Base-by-base conservation (phyloP, 1,140 invertebrate species). In the Hyles euphorbiae region DNA sequence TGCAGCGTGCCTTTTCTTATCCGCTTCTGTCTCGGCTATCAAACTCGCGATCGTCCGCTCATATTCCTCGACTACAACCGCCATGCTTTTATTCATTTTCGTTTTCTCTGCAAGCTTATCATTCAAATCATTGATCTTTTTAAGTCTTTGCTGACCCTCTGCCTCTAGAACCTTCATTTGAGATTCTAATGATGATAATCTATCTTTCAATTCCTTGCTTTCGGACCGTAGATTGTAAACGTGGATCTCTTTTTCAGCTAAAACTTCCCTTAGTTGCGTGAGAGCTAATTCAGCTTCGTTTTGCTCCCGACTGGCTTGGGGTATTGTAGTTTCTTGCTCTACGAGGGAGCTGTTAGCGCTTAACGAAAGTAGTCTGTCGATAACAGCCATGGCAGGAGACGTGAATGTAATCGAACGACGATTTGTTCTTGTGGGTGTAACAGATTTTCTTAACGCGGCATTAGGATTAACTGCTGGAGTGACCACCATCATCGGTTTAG, bases 11-110 rank as follows among this genome's bases (percentile, higher is more conserved):
- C 74, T 75, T 63, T 81, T 85, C 61, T 83, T 92, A 54, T 92
- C 90, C 59, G 90, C 90, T 60, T 93, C 92, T 53, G 85, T 90
- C 73, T 91, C 91, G 51, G 91, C 89, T 58, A 93, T 91, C 47
- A 94, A 76, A 65, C 91, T 90, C 32, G 92, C 91, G 63, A 94
- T 93, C 12, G 93, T 93, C 63, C 91, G 91, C 74, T 94, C 93
- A 88, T 93, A 94, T 79, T 94, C 92, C 65, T 91, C 89, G 52
- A 94, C 91, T 57, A 93, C 90, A 54, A 87, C 75, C 58, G 92
- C 92, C 84, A 87, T 85, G 55, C 72, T 81, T 57, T 74, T 88
- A 68, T 87, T 86, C 34, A 78, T 72, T 67, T 82, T 76, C 2
- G 72, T 78, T 51, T 85, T 85, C 54, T 84, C 81, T 6, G 67